phyloP scores from a whole-genome alignment of 2,113 vertebrate species.

The Pterophyllum scalare region DNA sequence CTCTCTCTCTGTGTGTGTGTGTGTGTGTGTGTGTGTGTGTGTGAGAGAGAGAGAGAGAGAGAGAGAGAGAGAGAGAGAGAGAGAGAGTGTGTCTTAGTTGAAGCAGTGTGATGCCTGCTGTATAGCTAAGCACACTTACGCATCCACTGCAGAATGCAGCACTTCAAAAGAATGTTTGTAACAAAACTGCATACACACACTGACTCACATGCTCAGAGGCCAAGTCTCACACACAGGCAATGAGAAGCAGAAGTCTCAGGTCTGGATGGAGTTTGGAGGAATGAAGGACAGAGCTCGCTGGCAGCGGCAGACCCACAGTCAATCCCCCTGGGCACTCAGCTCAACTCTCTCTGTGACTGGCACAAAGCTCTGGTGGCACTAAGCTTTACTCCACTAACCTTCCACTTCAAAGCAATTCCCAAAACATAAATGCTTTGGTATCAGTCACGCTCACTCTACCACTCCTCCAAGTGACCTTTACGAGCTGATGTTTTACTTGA shows the following conservation, averaged over 20 bases:
- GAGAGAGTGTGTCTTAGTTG: too few species aligned
- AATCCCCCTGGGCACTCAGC: constrained; percentile 23
- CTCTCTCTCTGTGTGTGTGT: too few species aligned
- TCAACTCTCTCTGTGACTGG: constrained; percentile 18
- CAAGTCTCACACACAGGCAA: constrained; percentile 48
- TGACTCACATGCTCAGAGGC: constrained; percentile 23
- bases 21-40: background rate
- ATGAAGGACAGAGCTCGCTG: constrained; percentile 29
- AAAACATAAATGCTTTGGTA: constrained; percentile 1
- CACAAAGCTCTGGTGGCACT: constrained; percentile 19
- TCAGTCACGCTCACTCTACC: constrained; percentile 8
- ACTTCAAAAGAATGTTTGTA: background rate
- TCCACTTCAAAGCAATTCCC: constrained; percentile 27
- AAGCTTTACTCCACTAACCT: background rate
- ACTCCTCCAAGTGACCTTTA: constrained; percentile 2
- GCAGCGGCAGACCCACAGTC: constrained; percentile 24
- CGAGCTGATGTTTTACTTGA: background rate
- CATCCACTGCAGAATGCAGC: background rate
- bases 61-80: too few species aligned
- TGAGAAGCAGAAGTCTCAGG: constrained; percentile 39
- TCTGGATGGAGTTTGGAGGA: constrained; percentile 31
- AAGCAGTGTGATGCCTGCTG: background rate
- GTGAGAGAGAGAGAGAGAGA: too few species aligned
- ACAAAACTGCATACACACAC: background rate
- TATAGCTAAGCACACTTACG: background rate